These are phyloP conservation scores for Lagopus muta DNA, from an alignment of 2,113 vertebrate species.

Conservation along the genomic window DNA sequence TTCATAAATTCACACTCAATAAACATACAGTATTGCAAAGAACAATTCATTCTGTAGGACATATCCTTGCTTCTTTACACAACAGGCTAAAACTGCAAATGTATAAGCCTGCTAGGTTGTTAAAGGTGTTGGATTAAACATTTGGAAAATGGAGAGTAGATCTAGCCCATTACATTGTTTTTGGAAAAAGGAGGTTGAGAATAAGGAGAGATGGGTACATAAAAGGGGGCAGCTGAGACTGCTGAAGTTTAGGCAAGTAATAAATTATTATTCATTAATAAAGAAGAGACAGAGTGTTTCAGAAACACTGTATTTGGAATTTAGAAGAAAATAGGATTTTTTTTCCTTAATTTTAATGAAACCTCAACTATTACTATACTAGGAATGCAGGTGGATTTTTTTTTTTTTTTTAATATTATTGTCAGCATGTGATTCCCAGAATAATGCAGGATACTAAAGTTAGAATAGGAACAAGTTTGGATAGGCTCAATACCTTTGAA, in stretches of 20 bases:
- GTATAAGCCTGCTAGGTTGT: neutral
- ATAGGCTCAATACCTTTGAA: neutral
- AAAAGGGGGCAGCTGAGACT: neutral
- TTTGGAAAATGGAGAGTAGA: neutral
- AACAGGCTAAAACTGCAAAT: neutral
- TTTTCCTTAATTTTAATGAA: neutral
- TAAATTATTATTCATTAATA: neutral
- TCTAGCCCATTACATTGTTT: neutral
- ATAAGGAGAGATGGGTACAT: neutral
- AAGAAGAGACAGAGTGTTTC: neutral
- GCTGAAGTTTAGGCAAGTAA: neutral
- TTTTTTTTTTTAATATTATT: neutral
- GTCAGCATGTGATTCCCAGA: neutral
- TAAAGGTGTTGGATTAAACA: neutral
- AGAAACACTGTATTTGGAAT: neutral
- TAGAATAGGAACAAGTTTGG: neutral
- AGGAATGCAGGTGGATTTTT: neutral
- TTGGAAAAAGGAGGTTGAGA: neutral
- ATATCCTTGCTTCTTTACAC: neutral
- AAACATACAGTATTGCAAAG: neutral
- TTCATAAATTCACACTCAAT: neutral
- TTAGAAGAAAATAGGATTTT: neutral
- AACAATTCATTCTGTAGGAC: rapidly evolving
- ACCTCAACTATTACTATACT: neutral
- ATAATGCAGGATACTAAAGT: neutral